Conservation (phyloP, 2,888 invertebrate species). For the Steinernema scapterisci region DNA sequence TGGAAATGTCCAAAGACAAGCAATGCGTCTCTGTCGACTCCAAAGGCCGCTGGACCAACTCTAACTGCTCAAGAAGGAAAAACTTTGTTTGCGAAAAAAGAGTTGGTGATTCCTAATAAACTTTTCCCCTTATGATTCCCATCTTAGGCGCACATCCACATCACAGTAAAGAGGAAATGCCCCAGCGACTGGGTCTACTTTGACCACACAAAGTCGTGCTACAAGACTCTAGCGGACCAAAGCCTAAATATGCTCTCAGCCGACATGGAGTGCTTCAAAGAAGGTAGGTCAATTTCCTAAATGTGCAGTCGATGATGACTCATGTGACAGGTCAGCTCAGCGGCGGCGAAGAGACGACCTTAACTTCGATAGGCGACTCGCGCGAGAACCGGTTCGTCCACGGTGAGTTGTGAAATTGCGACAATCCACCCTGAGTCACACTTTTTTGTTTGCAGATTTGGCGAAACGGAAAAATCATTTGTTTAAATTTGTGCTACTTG, state of each 20-base stretch:
- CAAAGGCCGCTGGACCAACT: constrained; percentile 51
- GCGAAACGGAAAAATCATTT: constrained; percentile 44
- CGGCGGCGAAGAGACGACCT: constrained; percentile 51
- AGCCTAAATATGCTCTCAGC: constrained; percentile 52
- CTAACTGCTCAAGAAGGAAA: constrained; percentile 43
- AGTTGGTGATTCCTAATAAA: constrained; percentile 25
- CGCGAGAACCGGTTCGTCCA: constrained; percentile 53
- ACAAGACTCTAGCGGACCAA: constrained; percentile 41
- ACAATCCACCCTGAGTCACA: not conserved
- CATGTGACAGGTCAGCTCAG: constrained; percentile 30
- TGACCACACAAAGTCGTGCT: constrained; percentile 49
- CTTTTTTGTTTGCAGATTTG: constrained; percentile 40
- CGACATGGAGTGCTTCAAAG: constrained; percentile 51
- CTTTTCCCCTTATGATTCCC: not conserved
- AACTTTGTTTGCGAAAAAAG: constrained; percentile 53
- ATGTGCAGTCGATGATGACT: not conserved
- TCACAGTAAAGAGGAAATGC: constrained; percentile 43
- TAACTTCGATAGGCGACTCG: constrained; percentile 48
- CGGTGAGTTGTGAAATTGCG: constrained; percentile 36
- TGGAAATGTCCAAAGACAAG: constrained; percentile 37
- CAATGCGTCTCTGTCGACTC: constrained; percentile 48
- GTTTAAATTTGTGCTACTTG: constrained; percentile 51
- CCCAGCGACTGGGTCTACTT: constrained; percentile 52
- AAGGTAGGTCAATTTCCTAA: constrained; percentile 39
- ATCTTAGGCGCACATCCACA: constrained; percentile 17